Evolutionary conservation across 2,797 vertebrate species (phyloP).

Genomic region (Carapus acus): DNA sequence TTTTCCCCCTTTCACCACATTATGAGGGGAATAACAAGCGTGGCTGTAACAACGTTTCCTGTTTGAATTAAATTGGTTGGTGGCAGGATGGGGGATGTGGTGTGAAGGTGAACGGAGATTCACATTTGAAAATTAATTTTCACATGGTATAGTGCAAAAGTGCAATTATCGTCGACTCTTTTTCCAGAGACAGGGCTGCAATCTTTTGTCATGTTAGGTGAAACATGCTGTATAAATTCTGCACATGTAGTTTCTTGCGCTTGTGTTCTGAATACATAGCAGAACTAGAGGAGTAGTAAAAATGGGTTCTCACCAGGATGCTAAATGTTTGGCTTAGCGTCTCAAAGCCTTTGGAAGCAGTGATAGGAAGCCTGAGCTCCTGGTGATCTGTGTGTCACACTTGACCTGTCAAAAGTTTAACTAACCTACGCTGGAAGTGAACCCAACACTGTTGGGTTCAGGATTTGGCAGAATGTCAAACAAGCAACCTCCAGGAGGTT

Average conservation of each 20-base stretch:
- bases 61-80: constrained; percentile 62
- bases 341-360: constrained; percentile 30
- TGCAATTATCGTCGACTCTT: constrained; percentile 64
- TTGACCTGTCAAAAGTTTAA: constrained; percentile 27
- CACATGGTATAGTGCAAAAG: constrained; percentile 61
- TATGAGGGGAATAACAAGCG: constrained; percentile 71
- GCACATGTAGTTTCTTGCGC: constrained; percentile 37
- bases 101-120: constrained; percentile 39
- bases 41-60: constrained; percentile 60
- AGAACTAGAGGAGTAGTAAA: constrained; percentile 25
- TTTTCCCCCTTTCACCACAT: constrained; percentile 64
- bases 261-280: constrained; percentile 45
- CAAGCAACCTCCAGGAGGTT: constrained; percentile 30
- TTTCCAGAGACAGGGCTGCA: constrained; percentile 43
- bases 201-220: constrained; percentile 51
- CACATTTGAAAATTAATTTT: constrained; percentile 72
- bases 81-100: not conserved
- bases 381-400: constrained; percentile 6
- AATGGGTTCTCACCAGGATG: constrained; percentile 31
- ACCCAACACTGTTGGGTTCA: constrained; percentile 11
- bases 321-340: constrained; percentile 38
- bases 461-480: constrained; percentile 19
- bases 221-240: constrained; percentile 48
- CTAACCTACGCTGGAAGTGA: constrained; percentile 37
- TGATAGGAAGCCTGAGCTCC: constrained; percentile 26